These are phyloP conservation scores for Hyles euphorbiae DNA, from an alignment of 1,140 invertebrate species.

Conservation along the genomic window DNA sequence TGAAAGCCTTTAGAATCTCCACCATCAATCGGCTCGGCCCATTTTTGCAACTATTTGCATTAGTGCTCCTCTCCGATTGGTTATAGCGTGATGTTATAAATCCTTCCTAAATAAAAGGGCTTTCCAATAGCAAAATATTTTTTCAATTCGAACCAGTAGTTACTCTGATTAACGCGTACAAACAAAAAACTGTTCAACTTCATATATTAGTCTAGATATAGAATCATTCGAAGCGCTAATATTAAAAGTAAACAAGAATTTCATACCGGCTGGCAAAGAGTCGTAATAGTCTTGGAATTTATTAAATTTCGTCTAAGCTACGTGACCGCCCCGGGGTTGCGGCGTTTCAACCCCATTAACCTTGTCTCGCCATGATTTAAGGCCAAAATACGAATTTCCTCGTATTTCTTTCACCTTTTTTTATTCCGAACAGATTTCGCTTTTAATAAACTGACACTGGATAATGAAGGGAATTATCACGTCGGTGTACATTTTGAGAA, in stretches of 20 bases:
- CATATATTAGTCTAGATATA: too few species aligned
- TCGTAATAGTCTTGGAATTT: slow-evolving; percentile 44
- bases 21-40: too few species aligned
- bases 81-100: too few species aligned
- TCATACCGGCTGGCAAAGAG: slow-evolving; percentile 25
- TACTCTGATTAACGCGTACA: not conserved
- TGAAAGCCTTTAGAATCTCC: too few species aligned
- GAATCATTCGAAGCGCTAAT: slow-evolving; percentile 15
- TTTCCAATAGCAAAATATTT: not conserved
- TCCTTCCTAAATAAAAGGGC: too few species aligned
- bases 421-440: slow-evolving; percentile 46
- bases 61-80: too few species aligned
- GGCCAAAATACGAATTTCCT: slow-evolving; percentile 46
- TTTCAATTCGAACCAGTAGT: not conserved
- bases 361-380: slow-evolving; percentile 64
- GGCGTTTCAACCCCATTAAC: slow-evolving; percentile 59
- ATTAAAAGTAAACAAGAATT: slow-evolving; percentile 34
- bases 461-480: slow-evolving; percentile 37
- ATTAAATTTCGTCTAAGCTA: slow-evolving; percentile 56
- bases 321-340: slow-evolving; percentile 46
- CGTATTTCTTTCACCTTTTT: slow-evolving; percentile 40
- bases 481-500: slow-evolving; percentile 2
- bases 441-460: slow-evolving; percentile 39
- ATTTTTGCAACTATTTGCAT: too few species aligned
- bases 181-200: too few species aligned